Evolutionary conservation across 2,888 invertebrate genomes (phyloP), one percentile per base, ranked within the genome.

Genomic region (Yponomeuta sedellus): DNA sequence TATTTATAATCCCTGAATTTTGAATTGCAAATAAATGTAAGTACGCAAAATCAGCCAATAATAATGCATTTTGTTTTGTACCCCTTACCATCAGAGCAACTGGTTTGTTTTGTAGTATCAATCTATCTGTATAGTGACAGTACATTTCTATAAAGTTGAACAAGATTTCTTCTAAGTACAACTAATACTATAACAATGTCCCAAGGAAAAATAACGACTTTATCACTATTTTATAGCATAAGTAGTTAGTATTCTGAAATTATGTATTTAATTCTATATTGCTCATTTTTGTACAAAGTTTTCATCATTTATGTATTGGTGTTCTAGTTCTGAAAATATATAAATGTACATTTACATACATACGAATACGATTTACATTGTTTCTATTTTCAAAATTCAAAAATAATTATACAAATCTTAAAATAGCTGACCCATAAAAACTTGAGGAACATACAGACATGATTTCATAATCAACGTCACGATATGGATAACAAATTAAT

Each of bases 241-340:
- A 34, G 34, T 34, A 64, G 56, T 28, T 19, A 56, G n/a, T 81
- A 80, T 79, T 83, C 16, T 81, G 76, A 85, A 86, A 81, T 84
- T 80, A 82, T 52, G 44, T 52, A 52, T 52, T 52, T 52, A 52
- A 52, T 82, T 81, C 87, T 90, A 91, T 91, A 91, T 91, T 91
- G 91, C 91, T 91, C 83, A 81, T 87, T 79, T 90, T 91, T 91
- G 91, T 91, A 91, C 91, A 90, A 89, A 88, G 89, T 89, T 91
- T 85, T 86, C 86, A 79, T 86, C 85, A 79, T 86, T 52, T 77
- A 84, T 81, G 80, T 86, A 87, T 91, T 90, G 91, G 90, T 91
- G 90, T 90, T 89, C 79, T 82, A 82, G 79, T 84, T 85, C 80
- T 80, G 82, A 86, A 87, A 86, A 88, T 89, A 86, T 85, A 84